Evolutionary conservation across 2,888 invertebrate species (phyloP), one percentile per base, ranked within the genome.

Genomic region (Carcina quercana): DNA sequence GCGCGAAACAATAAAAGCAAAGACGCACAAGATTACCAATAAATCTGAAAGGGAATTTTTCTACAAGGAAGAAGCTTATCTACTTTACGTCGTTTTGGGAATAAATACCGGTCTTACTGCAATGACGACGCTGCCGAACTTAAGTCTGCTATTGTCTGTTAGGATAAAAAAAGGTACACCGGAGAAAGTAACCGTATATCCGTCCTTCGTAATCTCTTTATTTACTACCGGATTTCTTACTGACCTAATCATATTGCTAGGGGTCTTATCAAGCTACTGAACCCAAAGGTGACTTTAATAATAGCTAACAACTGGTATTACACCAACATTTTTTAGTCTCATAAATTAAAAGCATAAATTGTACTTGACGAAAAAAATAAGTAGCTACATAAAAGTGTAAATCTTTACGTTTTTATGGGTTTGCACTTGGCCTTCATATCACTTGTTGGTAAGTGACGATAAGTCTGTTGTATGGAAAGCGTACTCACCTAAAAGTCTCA

Each of bases 31-130:
- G 71, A 74, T 75, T 72, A 74, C 69, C 58, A 57, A 65, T 70
- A 69, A 73, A 75, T 69, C 74, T 65, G 57, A 68, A 68, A 69
- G 69, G 63, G 63, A 71, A 63, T 75, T 74, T 72, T 74, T 74
- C 62, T 69, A 64, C 57, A 56, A 46, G 42, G 45, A 47, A 55
- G 50, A 47, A 54, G 69, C 72, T 74, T 76, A 75, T 69, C 70
- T 71, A 57, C 68, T 74, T 74, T 72, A 56, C 65, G 65, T 71
- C 62, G 67, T 66, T 73, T 70, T 61, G 59, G 73, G 66, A 67
- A 71, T 71, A 74, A 70, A 69, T 71, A 66, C 70, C 48, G 52
- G 61, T 54, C 56, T 69, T 65, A 63, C 56, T 59, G 68, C 71
- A 68, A 66, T 66, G 66, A 72, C 60, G 61, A 65, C 58, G 64